phyloP scores from a whole-genome alignment of 2,888 invertebrate genomes.

The Pilophorus perplexus region DNA sequence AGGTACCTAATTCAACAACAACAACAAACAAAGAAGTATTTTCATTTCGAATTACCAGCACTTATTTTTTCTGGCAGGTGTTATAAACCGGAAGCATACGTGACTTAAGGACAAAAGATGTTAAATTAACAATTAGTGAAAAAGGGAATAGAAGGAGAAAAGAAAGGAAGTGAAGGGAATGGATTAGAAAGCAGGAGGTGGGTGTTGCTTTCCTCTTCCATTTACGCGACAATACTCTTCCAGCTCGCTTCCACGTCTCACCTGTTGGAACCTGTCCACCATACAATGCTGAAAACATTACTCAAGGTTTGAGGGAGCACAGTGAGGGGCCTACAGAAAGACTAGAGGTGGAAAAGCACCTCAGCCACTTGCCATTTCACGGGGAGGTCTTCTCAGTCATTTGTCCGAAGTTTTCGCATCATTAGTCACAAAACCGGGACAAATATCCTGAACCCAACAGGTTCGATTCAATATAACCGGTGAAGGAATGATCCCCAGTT shows the following conservation, averaged over 20 bases:
- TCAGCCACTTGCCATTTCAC: not conserved
- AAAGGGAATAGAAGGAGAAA: not conserved
- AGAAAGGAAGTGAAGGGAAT: not conserved
- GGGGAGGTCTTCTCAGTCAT: constrained; percentile 14
- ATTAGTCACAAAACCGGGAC: constrained; percentile 22
- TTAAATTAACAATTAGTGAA: not conserved
- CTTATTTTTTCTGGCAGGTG: no score
- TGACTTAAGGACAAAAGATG: no score
- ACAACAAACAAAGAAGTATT: no score
- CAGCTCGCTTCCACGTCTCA: constrained; percentile 12
- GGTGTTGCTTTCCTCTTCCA: constrained; percentile 13
- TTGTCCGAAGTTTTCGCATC: constrained; percentile 28
- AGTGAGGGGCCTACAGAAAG: not conserved
- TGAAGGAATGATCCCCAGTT: no score
- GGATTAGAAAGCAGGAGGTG: constrained; percentile 19
- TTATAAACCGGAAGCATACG: no score
- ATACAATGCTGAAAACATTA: constrained; percentile 33
- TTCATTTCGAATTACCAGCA: no score
- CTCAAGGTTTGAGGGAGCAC: constrained; percentile 28
- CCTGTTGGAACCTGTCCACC: constrained; percentile 34
- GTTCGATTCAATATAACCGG: constrained; percentile 19
- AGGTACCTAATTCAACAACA: no score
- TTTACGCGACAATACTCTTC: constrained; percentile 14
- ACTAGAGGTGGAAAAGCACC: not conserved
- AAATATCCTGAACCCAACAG: constrained; percentile 24